Conservation (phyloP, 2,888 invertebrate genomes). For the Calameuta idolon region DNA sequence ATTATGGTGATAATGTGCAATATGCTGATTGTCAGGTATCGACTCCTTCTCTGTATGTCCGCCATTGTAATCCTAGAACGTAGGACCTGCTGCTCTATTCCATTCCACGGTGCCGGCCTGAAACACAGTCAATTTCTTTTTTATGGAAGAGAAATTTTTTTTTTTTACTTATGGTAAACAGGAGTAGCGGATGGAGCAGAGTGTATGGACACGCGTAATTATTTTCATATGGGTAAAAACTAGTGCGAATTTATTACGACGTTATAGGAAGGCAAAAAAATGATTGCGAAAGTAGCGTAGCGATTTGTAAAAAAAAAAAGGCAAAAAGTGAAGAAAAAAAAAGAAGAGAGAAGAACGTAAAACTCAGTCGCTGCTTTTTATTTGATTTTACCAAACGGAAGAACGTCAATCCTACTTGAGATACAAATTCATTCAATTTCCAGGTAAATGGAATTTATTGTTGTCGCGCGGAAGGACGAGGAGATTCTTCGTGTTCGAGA, state of each 20-base stretch:
- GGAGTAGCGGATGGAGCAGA: not conserved
- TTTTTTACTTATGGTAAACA: not conserved
- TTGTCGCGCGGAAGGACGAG: not conserved
- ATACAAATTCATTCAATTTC: not conserved
- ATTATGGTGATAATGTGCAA: conserved; percentile 65
- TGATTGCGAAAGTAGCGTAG: too few relatives aligned
- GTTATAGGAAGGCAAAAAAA: too few relatives aligned
- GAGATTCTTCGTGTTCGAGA: not conserved
- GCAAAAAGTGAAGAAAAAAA: not conserved
- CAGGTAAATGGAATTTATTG: not conserved
- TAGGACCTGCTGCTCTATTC: not conserved
- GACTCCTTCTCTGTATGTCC: conserved; percentile 56
- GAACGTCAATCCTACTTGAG: not conserved
- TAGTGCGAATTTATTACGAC: not conserved
- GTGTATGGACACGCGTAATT: not conserved
- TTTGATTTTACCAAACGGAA: not conserved
- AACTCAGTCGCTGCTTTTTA: not conserved
- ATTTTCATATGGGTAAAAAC: not conserved
- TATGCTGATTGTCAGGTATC: conserved; percentile 63
- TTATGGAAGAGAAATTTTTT: not conserved
- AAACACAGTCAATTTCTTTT: not conserved
- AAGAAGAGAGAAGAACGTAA: not conserved
- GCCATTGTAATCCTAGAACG: conserved; percentile 45
- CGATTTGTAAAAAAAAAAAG: too few relatives aligned
- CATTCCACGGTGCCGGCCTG: not conserved